Percentiles rank a stretch among this genome's conserved stretches.
These are phyloP conservation scores for Collichthys lucidus DNA, from an alignment of 2,113 vertebrate genomes.

Conservation along the genomic window DNA sequence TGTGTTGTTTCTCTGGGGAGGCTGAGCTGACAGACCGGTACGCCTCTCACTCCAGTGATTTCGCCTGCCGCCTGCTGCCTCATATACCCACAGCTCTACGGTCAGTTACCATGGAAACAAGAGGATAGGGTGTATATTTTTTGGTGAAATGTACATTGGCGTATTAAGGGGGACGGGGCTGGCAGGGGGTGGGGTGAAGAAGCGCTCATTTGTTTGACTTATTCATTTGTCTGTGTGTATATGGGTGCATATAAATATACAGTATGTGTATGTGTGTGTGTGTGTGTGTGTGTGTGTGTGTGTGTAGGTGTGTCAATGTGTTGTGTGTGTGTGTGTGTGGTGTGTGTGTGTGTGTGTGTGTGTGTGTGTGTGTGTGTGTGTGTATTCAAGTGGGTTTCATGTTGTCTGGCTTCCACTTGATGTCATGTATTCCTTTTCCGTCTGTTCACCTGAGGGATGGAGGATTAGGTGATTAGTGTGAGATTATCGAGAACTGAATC, in stretches of 20 bases:
- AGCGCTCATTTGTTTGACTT: slow-evolving; percentile 37
- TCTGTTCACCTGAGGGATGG: slow-evolving; percentile 69
- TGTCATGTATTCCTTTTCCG: slow-evolving; percentile 62
- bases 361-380: slow-evolving; percentile 12
- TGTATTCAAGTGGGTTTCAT: slow-evolving; percentile 16
- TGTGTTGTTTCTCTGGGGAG: slow-evolving; percentile 69
- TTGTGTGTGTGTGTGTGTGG: not conserved
- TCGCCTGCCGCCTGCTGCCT: slow-evolving; percentile 70
- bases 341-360: not conserved
- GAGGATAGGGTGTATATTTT: slow-evolving; percentile 75
- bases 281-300: not conserved
- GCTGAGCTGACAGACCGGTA: slow-evolving; percentile 76
- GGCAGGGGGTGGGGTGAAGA: not conserved
- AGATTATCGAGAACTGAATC: slow-evolving; percentile 73
- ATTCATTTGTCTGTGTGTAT: slow-evolving; percentile 17
- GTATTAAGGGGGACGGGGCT: slow-evolving; percentile 25
- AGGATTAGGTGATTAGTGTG: slow-evolving; percentile 76
- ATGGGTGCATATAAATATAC: not conserved
- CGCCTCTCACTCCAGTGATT: slow-evolving; percentile 76
- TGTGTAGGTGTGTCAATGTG: too few relatives aligned
- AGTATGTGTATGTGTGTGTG: too few relatives aligned
- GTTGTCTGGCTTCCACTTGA: slow-evolving; percentile 39
- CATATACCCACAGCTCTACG: slow-evolving; percentile 75
- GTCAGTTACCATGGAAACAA: slow-evolving; percentile 86
- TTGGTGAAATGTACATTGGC: slow-evolving; percentile 68